phyloP scores from a whole-genome alignment of 2,797 vertebrate species.

The Gambusia yucatana region DNA sequence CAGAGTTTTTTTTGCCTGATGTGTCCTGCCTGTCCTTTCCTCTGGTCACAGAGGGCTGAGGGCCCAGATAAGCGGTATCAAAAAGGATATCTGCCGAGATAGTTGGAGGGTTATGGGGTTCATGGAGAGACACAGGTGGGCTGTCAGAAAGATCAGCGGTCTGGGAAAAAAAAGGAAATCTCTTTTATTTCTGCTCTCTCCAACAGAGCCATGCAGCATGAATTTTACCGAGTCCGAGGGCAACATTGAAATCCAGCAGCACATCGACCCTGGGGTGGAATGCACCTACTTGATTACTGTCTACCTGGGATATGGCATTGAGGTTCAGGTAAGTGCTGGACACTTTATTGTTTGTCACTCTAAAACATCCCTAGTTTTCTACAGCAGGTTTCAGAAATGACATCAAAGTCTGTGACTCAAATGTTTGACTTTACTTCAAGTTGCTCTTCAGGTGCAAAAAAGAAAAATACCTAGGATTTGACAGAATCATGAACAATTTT shows the following conservation, averaged over 20 bases:
- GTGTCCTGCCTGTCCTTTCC: constrained; percentile 66
- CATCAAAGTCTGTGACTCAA: background rate
- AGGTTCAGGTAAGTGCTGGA: constrained; percentile 91
- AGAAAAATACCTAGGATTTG: background rate
- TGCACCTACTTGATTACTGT: constrained; percentile 93
- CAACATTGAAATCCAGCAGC: constrained; percentile 86
- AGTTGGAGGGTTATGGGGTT: constrained; percentile 59
- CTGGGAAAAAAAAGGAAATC: constrained; percentile 64
- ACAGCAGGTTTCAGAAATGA: background rate
- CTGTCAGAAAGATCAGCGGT: constrained; percentile 68
- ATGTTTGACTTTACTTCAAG: background rate
- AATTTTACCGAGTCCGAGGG: constrained; percentile 93
- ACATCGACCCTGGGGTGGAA: constrained; percentile 82
- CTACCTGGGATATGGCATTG: constrained; percentile 94
- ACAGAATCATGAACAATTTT: background rate
- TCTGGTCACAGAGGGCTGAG: constrained; percentile 53
- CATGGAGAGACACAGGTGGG: constrained; percentile 69
- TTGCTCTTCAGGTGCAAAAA: background rate
- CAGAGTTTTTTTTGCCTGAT: constrained; percentile 59
- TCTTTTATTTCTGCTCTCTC: constrained; percentile 70
- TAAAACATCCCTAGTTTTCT: constrained; percentile 3
- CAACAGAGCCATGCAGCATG: constrained; percentile 88
- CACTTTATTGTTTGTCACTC: background rate
- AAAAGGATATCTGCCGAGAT: constrained; percentile 63
- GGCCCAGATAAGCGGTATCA: constrained; percentile 57